These are phyloP conservation scores for Hyles euphorbiae DNA, from an alignment of 1,140 invertebrate genomes.

Conservation along the genomic window DNA sequence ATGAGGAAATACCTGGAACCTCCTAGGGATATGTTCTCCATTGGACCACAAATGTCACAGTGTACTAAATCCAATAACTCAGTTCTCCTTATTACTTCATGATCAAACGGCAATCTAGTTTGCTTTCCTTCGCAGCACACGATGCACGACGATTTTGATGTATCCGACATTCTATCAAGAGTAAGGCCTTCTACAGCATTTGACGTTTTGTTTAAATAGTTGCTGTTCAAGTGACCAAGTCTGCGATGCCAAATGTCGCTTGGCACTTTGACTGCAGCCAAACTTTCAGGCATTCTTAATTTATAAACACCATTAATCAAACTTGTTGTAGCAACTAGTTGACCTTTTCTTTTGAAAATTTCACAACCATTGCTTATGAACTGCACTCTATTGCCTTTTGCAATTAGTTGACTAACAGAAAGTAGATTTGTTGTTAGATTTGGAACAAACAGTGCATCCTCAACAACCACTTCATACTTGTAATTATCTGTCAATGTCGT, in stretches of 20 bases:
- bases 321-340: conserved; percentile 7
- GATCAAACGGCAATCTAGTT: neutral
- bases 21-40: too few species aligned
- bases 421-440: conserved; percentile 11
- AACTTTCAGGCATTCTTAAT: neutral
- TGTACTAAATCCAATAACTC: too few species aligned
- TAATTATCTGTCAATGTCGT: neutral
- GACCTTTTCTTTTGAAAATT: conserved; percentile 6
- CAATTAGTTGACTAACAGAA: conserved; percentile 14
- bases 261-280: conserved; percentile 5
- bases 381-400: conserved; percentile 10
- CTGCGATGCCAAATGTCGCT: conserved; percentile 1
- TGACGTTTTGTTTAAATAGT: neutral
- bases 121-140: neutral
- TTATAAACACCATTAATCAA: conserved; percentile 9
- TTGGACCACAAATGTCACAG: too few species aligned
- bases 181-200: neutral
- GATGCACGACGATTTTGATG: neutral
- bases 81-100: too few species aligned
- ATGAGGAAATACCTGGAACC: too few species aligned
- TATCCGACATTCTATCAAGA: neutral
- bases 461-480: conserved; percentile 6
- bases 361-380: conserved; percentile 3
- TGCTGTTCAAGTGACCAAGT: neutral
- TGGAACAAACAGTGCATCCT: conserved; percentile 10